Percentiles rank a stretch among this genome's conserved stretches.
These are phyloP conservation scores for Drosophila monieri DNA, from an alignment of 2,888 invertebrate species.

Conservation along the genomic window DNA sequence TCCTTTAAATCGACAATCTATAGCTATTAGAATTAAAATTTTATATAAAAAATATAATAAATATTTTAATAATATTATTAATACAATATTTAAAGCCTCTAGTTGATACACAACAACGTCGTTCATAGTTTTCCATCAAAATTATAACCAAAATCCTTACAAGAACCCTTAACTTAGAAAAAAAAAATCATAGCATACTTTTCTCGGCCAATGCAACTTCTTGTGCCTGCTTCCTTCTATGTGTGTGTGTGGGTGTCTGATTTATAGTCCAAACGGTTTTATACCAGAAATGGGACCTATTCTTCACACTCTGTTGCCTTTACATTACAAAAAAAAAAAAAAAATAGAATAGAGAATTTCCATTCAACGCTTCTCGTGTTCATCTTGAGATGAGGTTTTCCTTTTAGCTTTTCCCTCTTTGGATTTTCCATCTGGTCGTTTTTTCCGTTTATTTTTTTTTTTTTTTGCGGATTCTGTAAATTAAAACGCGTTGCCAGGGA, in stretches of 20 bases:
- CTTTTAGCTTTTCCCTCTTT: background rate
- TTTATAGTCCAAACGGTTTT: background rate
- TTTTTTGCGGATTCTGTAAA: conserved; percentile 39
- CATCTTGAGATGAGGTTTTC: conserved; percentile 32
- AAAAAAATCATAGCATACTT: background rate
- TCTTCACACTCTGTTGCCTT: conserved; percentile 28
- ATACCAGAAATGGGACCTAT: conserved; percentile 18
- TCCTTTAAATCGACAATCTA: too few relatives aligned
- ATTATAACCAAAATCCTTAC: too few relatives aligned
- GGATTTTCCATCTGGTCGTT: conserved; percentile 13
- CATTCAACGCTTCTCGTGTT: conserved; percentile 22
- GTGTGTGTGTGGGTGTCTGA: background rate
- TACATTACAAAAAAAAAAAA: conserved; percentile 7
- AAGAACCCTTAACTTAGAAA: background rate
- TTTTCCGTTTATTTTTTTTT: background rate
- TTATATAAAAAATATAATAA: too few relatives aligned
- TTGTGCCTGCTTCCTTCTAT: background rate
- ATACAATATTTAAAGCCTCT: too few relatives aligned
- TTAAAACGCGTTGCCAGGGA: conserved; percentile 38
- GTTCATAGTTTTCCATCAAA: too few relatives aligned
- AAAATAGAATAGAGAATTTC: conserved; percentile 21
- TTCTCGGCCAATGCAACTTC: background rate
- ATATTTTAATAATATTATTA: too few relatives aligned
- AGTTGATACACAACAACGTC: too few relatives aligned
- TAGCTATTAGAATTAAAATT: too few relatives aligned